Base-by-base conservation (phyloP, 2,113 vertebrate genomes). In the Apteryx owenii region DNA sequence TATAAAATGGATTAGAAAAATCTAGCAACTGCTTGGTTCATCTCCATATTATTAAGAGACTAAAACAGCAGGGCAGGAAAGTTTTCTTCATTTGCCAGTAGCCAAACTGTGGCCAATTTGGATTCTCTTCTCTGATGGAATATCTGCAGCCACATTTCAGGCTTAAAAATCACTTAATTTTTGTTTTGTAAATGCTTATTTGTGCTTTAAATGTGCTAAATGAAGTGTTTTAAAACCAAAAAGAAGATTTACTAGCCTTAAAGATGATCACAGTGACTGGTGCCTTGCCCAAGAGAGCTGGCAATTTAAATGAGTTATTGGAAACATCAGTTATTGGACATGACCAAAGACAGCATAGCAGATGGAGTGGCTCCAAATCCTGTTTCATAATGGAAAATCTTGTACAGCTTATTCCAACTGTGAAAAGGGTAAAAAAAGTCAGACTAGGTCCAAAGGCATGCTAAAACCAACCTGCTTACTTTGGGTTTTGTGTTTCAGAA, bases 91-190 rank as follows among this genome's bases (percentile, higher is more conserved):
- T 88, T 91, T 96, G 81, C 81, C 96, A 93, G 91, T 83, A 95
- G 86, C 16, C 70, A 90, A 85, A 85, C 36, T 77, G 66, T 58
- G 36, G 81, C 96, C 92, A 93, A 85, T 82, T 93, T 97, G 89
- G 89, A 97, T 92, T 75, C 33, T 84, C 17, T 51, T 87, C 54
- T 92, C 42, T 68, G 84, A 94, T 73, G 36, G 81, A 94, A 91
- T 91, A 66, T 89, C 81, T 92, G 50, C 62, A 96, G 89, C 50
- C 66, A 71, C 68, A 93, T 95, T 95, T 91, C 81, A 85, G 44
- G 75, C 84, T 87, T 91, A 89, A 97, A 95, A 92, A 81, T 53
- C 66, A 94, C 80, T 93, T 93, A 85, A 94, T 96, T 96, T 97
- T 92, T 94, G 82, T 76, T 96, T 96, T 87, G 51, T 58, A 93